Percentiles rank a stretch among this genome's conserved stretches.
Evolutionary conservation across 2,113 vertebrate genomes (phyloP).

Genomic region (Amphilophus citrinellus): DNA sequence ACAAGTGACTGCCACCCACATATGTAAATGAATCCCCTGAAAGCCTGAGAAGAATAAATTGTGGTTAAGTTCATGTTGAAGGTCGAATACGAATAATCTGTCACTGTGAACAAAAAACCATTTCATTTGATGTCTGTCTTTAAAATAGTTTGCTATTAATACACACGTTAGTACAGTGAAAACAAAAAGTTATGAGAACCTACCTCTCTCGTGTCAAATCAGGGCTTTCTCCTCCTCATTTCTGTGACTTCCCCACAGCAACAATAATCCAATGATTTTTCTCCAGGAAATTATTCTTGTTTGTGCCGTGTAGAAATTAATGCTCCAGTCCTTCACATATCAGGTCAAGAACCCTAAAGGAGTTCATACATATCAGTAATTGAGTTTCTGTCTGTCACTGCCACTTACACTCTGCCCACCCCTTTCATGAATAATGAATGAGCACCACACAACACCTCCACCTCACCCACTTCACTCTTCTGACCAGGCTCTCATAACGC

Average conservation of each 20-base stretch:
- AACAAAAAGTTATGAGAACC: conserved; percentile 21
- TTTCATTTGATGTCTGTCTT: background rate
- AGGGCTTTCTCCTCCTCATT: conserved; percentile 58
- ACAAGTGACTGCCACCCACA: background rate
- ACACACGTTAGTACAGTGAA: background rate
- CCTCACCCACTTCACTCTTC: conserved; percentile 60
- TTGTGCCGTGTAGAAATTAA: conserved; percentile 44
- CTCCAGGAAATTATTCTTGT: conserved; percentile 47
- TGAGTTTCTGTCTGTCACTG: conserved; percentile 70
- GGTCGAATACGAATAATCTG: background rate
- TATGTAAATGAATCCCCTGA: background rate
- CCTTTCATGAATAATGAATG: conserved; percentile 79
- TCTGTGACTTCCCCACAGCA: conserved; percentile 22
- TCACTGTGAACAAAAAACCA: background rate
- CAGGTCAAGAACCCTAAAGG: conserved; percentile 60
- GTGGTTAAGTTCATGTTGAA: background rate
- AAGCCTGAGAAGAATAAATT: background rate
- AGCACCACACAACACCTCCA: conserved; percentile 71
- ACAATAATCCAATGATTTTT: conserved; percentile 42
- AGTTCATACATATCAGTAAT: conserved; percentile 67
- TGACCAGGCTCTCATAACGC: conserved; percentile 38
- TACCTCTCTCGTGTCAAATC: conserved; percentile 64
- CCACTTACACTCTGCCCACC: conserved; percentile 73
- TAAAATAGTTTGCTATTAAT: conserved; percentile 2
- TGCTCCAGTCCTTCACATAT: conserved; percentile 51